These are phyloP conservation scores for Teinopalpus imperialis DNA, from an alignment of 2,888 invertebrate species.

Conservation along the genomic window DNA sequence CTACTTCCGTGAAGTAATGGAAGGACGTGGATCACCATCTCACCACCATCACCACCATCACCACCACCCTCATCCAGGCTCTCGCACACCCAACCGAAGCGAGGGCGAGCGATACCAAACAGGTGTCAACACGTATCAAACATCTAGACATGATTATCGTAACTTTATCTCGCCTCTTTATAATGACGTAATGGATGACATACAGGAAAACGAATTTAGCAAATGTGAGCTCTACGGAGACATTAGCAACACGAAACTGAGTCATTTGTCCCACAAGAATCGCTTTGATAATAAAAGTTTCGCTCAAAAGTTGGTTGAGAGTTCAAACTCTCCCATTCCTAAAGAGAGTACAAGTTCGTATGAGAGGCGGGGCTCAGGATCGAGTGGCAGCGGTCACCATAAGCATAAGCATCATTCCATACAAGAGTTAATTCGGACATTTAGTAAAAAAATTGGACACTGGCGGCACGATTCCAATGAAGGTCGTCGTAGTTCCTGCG, in stretches of 20 bases:
- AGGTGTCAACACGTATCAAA: slow-evolving; percentile 53
- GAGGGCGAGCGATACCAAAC: slow-evolving; percentile 60
- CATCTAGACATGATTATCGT: slow-evolving; percentile 62
- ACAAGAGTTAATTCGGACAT: slow-evolving; percentile 88
- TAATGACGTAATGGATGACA: slow-evolving; percentile 73
- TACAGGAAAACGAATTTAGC: slow-evolving; percentile 72
- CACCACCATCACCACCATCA: slow-evolving; percentile 49
- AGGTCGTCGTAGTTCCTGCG: slow-evolving; percentile 68
- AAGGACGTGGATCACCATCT: slow-evolving; percentile 44
- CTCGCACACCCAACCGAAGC: slow-evolving; percentile 50
- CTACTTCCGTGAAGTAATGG: slow-evolving; percentile 68
- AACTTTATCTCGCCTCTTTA: slow-evolving; percentile 70
- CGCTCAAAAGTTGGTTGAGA: slow-evolving; percentile 65
- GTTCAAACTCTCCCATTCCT: slow-evolving; percentile 39
- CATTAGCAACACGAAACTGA: slow-evolving; percentile 63
- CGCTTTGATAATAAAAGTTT: slow-evolving; percentile 70
- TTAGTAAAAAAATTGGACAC: slow-evolving; percentile 88
- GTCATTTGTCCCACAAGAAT: slow-evolving; percentile 47
- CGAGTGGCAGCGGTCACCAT: slow-evolving; percentile 50
- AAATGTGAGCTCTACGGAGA: slow-evolving; percentile 77
- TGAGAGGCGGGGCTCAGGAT: slow-evolving; percentile 65
- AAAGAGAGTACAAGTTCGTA: slow-evolving; percentile 41
- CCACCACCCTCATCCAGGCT: slow-evolving; percentile 37
- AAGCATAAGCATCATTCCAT: slow-evolving; percentile 86
- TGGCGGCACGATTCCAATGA: slow-evolving; percentile 84